Percentiles rank a stretch among this genome's conserved stretches.
Conservation (phyloP, 2,888 invertebrate genomes). For the Sialis lutaria region DNA sequence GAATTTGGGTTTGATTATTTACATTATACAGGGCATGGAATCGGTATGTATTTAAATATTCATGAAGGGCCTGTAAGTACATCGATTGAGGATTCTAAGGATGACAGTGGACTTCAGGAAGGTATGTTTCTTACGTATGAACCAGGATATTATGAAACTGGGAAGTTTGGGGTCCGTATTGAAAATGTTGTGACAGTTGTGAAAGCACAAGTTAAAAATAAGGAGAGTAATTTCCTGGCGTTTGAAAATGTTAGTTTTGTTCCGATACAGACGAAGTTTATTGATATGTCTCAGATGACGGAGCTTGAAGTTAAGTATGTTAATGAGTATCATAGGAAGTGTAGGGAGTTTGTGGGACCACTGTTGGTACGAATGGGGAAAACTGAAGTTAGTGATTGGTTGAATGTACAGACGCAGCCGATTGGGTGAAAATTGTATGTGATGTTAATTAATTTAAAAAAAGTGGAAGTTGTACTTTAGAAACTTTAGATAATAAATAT, state of each 20-base stretch:
- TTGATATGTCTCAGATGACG: constrained; percentile 52
- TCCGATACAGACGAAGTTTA: constrained; percentile 65
- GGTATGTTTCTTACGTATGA: constrained; percentile 77
- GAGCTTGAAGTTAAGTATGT: constrained; percentile 49
- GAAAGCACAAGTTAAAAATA: constrained; percentile 31
- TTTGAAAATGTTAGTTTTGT: constrained; percentile 76
- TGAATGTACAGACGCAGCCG: constrained; percentile 57
- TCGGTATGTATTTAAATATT: constrained; percentile 81
- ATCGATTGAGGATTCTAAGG: constrained; percentile 48
- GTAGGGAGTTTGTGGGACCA: constrained; percentile 52
- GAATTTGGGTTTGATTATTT: constrained; percentile 76
- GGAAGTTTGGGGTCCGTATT: constrained; percentile 74
- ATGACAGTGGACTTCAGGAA: constrained; percentile 59
- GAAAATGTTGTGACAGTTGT: constrained; percentile 74
- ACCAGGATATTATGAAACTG: constrained; percentile 85
- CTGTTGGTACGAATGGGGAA: constrained; percentile 46
- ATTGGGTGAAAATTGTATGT: constrained; percentile 19
- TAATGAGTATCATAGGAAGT: constrained; percentile 62
- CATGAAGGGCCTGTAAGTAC: constrained; percentile 83
- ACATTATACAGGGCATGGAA: constrained; percentile 91
- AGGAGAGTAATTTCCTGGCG: constrained; percentile 58
- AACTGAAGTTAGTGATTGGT: constrained; percentile 57
- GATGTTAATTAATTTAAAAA: too few species aligned
- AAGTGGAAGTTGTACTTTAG: too few species aligned
- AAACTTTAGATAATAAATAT: too few species aligned